phyloP scores from a whole-genome alignment of 2,888 invertebrate genomes.

The Agrilus biguttatus region DNA sequence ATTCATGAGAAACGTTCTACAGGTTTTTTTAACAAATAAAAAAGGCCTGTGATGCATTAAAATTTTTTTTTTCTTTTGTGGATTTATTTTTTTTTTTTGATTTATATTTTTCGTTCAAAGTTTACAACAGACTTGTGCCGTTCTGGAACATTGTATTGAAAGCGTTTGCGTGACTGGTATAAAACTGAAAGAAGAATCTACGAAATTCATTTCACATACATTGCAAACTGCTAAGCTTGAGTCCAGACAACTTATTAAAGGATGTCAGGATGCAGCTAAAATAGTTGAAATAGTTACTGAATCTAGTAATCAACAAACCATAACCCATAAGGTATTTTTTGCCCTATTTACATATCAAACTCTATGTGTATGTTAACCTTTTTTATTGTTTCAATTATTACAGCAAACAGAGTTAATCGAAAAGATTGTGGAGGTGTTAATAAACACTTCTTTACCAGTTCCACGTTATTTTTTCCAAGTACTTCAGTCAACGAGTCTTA shows the following conservation, averaged over 20 bases:
- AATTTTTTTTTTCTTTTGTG: background rate
- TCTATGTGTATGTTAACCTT: background rate
- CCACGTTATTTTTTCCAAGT: conserved; percentile 75
- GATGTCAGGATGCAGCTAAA: conserved; percentile 29
- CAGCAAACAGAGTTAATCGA: conserved; percentile 42
- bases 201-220: conserved; percentile 22
- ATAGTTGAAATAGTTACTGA: conserved; percentile 26
- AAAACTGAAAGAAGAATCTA: conserved; percentile 22
- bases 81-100: background rate
- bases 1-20: background rate
- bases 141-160: conserved; percentile 63
- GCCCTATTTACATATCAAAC: background rate
- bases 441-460: conserved; percentile 49
- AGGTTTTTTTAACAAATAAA: background rate
- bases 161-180: conserved; percentile 42
- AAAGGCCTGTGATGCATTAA: too few relatives aligned
- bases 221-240: conserved; percentile 29
- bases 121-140: conserved; percentile 64
- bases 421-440: conserved; percentile 45
- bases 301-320: conserved; percentile 24
- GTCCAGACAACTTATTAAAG: conserved; percentile 30
- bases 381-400: conserved; percentile 5
- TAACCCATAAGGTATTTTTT: conserved; percentile 31
- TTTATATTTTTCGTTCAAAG: conserved; percentile 28
- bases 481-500: conserved; percentile 67